Evolutionary conservation across 2,888 invertebrate genomes (phyloP), one percentile per base, ranked within the genome.

Genomic region (Callimorpha dominula): DNA sequence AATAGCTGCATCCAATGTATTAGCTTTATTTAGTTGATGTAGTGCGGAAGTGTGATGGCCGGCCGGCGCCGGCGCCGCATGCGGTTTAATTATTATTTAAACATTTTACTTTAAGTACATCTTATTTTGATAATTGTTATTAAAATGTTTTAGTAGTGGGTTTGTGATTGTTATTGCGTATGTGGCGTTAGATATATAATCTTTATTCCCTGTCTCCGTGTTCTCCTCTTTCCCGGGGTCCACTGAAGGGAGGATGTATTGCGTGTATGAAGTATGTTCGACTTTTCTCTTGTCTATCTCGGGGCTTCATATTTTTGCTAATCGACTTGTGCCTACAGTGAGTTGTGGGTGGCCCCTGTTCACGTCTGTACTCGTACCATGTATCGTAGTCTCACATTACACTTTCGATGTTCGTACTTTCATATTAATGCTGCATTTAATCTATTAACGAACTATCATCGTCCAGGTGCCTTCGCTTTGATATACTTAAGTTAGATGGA

Each of bases 381-480:
- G 20, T 31, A 12, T n/a, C 54, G 54, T 57, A 57, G 64, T 64
- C 63, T 54, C 71, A 14, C 62, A 20, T 17, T 20, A 68, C 43
- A 12, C 20, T 50, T 15, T 31, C 8, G 46, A 20, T 65, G 60
- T 62, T 70, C 69, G 40, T 63, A 75, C 46, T 73, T 66, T 66
- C 68, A 54, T 72, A 74, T 66, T 42, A 68, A 67, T 66, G 71
- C 76, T 81, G 83, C 83, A 83, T 83, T 80, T 81, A 78, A 71
- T 76, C 69, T 81, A n/a, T n/a, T n/a, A 77, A 74, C 54, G 78
- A 78, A 78, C 68, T 79, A 75, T 77, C 70, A 64, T 74, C 14
- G 20, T 75, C 73, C 80, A 81, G 85, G 90, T 90, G 89, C 89
- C 90, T 90, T 89, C 75, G 87, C 87, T 85, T 83, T 77, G 43